These are phyloP conservation scores for Saxicola maurus DNA, from an alignment of 2,797 vertebrate genomes.

Conservation along the genomic window DNA sequence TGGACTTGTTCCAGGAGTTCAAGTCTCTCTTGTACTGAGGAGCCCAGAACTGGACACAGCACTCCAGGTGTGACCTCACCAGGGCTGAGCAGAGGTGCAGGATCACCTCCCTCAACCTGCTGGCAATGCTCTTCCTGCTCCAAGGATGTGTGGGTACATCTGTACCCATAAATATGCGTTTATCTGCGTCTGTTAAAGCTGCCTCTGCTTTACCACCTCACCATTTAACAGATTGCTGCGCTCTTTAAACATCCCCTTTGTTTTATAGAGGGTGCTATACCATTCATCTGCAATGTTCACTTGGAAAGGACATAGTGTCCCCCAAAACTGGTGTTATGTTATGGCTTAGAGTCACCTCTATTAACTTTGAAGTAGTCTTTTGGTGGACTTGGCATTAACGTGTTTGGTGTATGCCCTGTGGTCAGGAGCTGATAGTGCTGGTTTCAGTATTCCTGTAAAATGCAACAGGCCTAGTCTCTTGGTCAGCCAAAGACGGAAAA, in stretches of 20 bases:
- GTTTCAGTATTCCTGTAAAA: background rate
- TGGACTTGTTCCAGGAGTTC: background rate
- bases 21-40: background rate
- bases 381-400: rapidly evolving
- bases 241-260: background rate
- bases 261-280: background rate
- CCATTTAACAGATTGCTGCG: background rate
- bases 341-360: background rate
- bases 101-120: background rate
- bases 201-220: background rate
- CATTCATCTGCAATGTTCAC: background rate
- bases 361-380: background rate
- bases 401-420: background rate
- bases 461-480: background rate
- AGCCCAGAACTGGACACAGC: background rate
- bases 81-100: background rate
- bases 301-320: background rate
- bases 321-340: background rate
- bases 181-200: background rate
- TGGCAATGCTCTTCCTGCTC: background rate
- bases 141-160: background rate
- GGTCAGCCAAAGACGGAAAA: background rate
- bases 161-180: background rate
- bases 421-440: background rate
- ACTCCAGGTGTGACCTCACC: background rate